Conservation (phyloP, 2,113 vertebrate genomes). For the Macrotis lagotis region DNA sequence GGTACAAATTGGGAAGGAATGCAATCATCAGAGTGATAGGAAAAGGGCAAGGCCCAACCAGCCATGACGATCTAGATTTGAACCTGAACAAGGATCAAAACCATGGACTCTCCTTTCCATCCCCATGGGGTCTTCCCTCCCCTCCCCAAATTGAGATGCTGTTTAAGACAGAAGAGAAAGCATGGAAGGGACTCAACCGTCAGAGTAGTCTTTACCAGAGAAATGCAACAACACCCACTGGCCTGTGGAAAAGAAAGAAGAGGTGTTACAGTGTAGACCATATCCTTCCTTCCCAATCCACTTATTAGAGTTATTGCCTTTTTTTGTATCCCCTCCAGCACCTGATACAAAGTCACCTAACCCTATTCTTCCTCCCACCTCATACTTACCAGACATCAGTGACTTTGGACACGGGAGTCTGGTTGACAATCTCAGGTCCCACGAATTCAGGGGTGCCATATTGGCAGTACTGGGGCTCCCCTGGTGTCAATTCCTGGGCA, state of each 20-base stretch:
- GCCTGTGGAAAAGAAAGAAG: constrained; percentile 84
- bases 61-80: background rate
- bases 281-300: background rate
- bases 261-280: background rate
- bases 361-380: background rate
- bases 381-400: constrained; percentile 93
- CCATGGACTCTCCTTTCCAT: background rate
- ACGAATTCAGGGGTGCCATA: constrained; percentile 97
- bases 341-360: fast-evolving
- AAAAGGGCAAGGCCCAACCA: background rate
- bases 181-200: background rate
- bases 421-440: constrained; percentile 96
- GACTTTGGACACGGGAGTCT: constrained; percentile 93
- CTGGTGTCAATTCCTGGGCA: constrained; percentile 86
- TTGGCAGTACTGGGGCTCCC: constrained; percentile 94
- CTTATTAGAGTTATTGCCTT: background rate
- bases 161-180: background rate
- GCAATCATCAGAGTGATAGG: background rate
- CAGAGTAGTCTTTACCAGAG: constrained; percentile 88
- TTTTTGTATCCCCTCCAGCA: background rate
- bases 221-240: constrained; percentile 94
- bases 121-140: background rate
- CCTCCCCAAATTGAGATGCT: background rate
- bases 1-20: background rate
- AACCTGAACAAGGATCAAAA: background rate